These are phyloP conservation scores for Pelodiscus sinensis DNA, from an alignment of 2,113 vertebrate species.

Conservation along the genomic window DNA sequence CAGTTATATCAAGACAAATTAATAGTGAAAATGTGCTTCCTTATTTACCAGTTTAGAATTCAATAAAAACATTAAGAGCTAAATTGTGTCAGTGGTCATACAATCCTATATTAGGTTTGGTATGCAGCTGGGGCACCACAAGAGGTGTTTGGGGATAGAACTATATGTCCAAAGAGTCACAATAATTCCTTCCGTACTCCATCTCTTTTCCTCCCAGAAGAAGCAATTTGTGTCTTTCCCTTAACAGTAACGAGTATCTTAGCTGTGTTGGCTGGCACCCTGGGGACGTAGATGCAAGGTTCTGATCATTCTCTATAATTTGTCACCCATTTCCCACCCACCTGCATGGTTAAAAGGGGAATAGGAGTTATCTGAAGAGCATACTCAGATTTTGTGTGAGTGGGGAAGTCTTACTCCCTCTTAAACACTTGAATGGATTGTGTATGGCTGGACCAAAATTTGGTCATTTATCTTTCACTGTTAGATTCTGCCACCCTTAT, in stretches of 20 bases:
- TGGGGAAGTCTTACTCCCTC: neutral
- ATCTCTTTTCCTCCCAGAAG: neutral
- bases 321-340: neutral
- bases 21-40: constrained; percentile 49
- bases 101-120: neutral
- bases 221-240: neutral
- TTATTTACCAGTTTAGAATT: constrained; percentile 20
- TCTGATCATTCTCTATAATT: neutral
- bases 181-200: neutral
- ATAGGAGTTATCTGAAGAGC: neutral
- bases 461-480: neutral
- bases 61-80: constrained; percentile 46
- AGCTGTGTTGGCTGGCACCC: neutral
- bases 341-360: neutral
- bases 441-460: rapidly evolving
- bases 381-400: neutral
- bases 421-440: neutral
- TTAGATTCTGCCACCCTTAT: neutral
- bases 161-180: neutral
- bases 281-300: neutral
- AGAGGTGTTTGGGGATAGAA: neutral
- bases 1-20: constrained; percentile 29
- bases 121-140: constrained; percentile 27
- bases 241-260: neutral
- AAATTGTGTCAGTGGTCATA: constrained; percentile 45